Evolutionary conservation across 1,140 invertebrate species (phyloP).

Genomic region (Saccostrea cuccullata): DNA sequence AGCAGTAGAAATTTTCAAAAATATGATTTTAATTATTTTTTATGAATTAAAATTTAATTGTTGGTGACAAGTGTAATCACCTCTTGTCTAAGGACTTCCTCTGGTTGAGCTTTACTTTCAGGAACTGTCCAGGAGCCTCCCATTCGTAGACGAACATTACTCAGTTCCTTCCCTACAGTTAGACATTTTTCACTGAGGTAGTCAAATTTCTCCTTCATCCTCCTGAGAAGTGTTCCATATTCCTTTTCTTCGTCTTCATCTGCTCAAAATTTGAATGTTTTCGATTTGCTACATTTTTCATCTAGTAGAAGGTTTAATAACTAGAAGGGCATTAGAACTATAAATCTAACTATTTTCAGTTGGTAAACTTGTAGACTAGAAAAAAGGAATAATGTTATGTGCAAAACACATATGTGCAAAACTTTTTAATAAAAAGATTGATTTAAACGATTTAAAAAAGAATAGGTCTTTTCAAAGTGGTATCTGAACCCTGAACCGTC

Average conservation of each 20-base stretch:
- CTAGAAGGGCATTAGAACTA: too few species aligned
- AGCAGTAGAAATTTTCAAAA: not conserved
- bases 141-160: not conserved
- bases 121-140: not conserved
- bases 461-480: too few species aligned
- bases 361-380: too few species aligned
- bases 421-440: too few species aligned
- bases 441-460: too few species aligned
- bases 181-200: constrained; percentile 14
- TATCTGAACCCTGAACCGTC: too few species aligned
- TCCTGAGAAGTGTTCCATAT: not conserved
- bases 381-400: too few species aligned
- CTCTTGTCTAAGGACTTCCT: constrained; percentile 22
- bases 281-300: not conserved
- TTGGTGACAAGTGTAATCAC: not conserved
- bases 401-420: too few species aligned
- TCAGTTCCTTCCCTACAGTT: not conserved
- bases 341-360: too few species aligned
- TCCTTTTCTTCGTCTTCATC: constrained; percentile 12
- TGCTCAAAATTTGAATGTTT: not conserved
- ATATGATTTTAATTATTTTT: not conserved
- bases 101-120: not conserved
- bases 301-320: not conserved
- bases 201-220: constrained; percentile 6
- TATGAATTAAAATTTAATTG: not conserved